Evolutionary conservation across 1,140 invertebrate species (phyloP).

Genomic region (Zaprionus vittiger): DNA sequence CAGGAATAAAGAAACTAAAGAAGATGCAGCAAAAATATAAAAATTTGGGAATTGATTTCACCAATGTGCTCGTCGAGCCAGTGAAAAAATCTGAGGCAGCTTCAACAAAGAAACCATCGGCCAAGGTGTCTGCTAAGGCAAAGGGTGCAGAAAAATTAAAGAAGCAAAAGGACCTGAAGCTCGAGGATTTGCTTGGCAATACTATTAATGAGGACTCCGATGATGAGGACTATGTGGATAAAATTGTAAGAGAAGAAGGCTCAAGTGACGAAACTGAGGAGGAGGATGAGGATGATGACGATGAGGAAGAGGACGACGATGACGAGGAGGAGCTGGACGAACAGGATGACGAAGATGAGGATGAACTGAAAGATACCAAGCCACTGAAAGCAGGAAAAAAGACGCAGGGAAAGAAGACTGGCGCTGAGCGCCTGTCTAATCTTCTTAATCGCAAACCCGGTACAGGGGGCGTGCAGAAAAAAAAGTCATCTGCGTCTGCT

Average conservation of each 20-base stretch:
- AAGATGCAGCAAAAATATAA: constrained; percentile 69
- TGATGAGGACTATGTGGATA: constrained; percentile 73
- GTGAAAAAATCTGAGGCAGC: constrained; percentile 47
- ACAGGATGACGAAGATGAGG: constrained; percentile 45
- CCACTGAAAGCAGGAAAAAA: constrained; percentile 44
- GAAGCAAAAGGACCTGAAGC: constrained; percentile 58
- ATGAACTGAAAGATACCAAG: constrained; percentile 29
- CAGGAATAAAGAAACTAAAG: constrained; percentile 61
- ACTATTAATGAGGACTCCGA: constrained; percentile 79
- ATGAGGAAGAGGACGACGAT: constrained; percentile 35
- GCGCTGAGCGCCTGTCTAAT: constrained; percentile 40
- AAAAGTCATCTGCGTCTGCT: constrained; percentile 29
- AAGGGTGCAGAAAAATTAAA: constrained; percentile 26
- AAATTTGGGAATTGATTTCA: constrained; percentile 74
- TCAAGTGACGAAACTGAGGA: constrained; percentile 38
- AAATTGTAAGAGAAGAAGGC: constrained; percentile 28
- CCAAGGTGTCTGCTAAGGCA: constrained; percentile 19
- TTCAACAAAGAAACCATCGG: constrained; percentile 11
- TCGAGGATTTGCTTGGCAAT: constrained; percentile 69
- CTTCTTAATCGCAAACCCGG: constrained; percentile 71
- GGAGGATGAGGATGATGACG: constrained; percentile 39
- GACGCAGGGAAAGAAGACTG: constrained; percentile 27
- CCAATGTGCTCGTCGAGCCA: constrained; percentile 56
- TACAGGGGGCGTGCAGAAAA: constrained; percentile 67
- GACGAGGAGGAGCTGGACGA: constrained; percentile 32